Evolutionary conservation across 1,140 invertebrate genomes (phyloP), one percentile per base, ranked within the genome.

Genomic region (Brachionus plicatilis): DNA sequence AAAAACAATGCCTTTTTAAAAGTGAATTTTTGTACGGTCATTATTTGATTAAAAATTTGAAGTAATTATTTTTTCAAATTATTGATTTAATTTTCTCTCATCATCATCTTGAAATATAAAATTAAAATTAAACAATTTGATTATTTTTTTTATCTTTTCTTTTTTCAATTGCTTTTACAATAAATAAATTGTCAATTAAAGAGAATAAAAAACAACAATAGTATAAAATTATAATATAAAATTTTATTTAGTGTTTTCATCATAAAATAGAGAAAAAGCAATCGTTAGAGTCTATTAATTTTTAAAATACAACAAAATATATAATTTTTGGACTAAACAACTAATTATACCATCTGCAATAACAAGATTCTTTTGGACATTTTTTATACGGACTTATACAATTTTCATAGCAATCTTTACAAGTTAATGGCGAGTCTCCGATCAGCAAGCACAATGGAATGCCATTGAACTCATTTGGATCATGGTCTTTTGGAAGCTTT

Each of bases 341-440:
- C 37, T 82, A 82, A 24, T 20, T 60, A 47, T 82, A 82, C 79
- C 79, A 82, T 65, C 53, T 82, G 41, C 79, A 82, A 65, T 65
- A 65, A 45, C 79, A 82, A 43, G 37, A 68, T 4, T 68, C 41
- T 68, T 82, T 68, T 12, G 79, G 79, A 37, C 79, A 82, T 65
- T 82, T 82, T 68, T 82, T 82, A 20, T 65, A 68, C 12, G 79
- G 79, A 60, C 53, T 65, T 14, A 68, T 65, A 65, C 79, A 82
- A 17, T 82, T 60, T 27, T 82, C 79, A 17, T 65, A 68, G 41
- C 79, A 82, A 43, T 82, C 79, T 82, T 82, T 82, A 47, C 79
- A 82, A 56, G 53, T 82, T 11, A 82, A 8, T 27, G 53, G 1
- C 12, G 72, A 76, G 24, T 47, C 47, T 50, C 72, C 72, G 9